Base-by-base conservation (phyloP, 2,113 vertebrate genomes). In the Megaceryle torquata region DNA sequence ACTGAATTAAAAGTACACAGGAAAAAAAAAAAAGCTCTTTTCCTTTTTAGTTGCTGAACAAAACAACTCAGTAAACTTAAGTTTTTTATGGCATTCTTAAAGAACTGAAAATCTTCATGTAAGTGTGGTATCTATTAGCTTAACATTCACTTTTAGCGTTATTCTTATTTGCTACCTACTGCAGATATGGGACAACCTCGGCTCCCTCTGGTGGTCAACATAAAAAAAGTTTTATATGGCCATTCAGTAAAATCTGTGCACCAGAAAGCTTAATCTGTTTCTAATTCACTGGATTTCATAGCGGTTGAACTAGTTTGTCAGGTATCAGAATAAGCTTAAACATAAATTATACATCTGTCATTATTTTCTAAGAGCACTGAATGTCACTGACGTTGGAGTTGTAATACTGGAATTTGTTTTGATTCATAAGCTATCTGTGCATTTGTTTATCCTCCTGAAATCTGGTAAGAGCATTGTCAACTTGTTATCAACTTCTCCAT, bases 201-300 rank as follows among this genome's bases (percentile, higher is more conserved):
- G 86, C 84, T 93, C 97, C 97, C 96, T 95, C 96, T 97, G 95
- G 94, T 92, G 97, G 95, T 28, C 75, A 53, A 39, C 11, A 29
- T 21, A 46, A 67, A 78, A 57, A 60, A 48, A 22, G 10, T 80
- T 37, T 69, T 26, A 46, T 7, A n/a, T 4, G 20, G 57, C 19
- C 15, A 15, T 29, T 88, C 39, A 15, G 33, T 31, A 70, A 89
- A 87, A 84, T 33, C 21, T 5, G 8, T 0, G 22, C 33, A 8
- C 7, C 43, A 5, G 4, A 8, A 65, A 89, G 16, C 18, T n/a
- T 53, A 9, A 79, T 22, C 53, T 74, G 28, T 21, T 89, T 81
- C 53, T 15, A 75, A 56, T 60, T 89, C 48, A 57, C 6, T 51
- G 35, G 48, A n/a, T 50, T 64, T 84, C 0, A 0, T 28, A 71